phyloP scores from a whole-genome alignment of 1,140 invertebrate species.

The Pantala flavescens region DNA sequence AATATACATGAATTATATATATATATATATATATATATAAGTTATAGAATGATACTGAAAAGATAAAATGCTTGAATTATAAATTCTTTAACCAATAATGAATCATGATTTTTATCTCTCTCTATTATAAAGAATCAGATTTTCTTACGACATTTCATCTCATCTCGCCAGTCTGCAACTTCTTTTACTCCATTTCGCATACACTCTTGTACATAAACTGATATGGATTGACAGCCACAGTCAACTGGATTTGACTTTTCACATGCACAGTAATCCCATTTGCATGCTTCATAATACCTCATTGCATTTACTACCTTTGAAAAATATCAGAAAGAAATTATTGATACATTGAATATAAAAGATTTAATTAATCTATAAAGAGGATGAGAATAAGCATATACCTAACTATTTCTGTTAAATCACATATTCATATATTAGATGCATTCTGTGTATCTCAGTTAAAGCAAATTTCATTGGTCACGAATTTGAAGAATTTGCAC shows the following conservation, averaged over 20 bases:
- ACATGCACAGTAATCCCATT: constrained; percentile 69
- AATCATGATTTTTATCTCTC: too few relatives aligned
- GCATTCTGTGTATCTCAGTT: too few relatives aligned
- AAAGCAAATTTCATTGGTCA: too few relatives aligned
- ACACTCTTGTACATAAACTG: constrained; percentile 68
- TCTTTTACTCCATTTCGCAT: constrained; percentile 48
- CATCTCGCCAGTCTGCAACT: constrained; percentile 57
- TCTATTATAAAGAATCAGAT: neutral
- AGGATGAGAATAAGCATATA: neutral
- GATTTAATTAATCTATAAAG: constrained; percentile 33
- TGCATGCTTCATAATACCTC: constrained; percentile 48
- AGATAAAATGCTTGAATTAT: neutral
- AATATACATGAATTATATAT: neutral
- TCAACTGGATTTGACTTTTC: constrained; percentile 28
- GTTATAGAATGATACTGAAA: neutral
- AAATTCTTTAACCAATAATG: neutral
- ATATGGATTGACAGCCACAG: constrained; percentile 65
- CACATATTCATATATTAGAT: too few relatives aligned
- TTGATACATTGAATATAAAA: neutral
- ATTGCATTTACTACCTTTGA: neutral
- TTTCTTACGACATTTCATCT: constrained; percentile 64
- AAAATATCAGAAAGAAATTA: neutral
- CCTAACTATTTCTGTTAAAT: too few relatives aligned
- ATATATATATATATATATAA: neutral
- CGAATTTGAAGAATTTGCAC: neutral